Percentiles rank a stretch among this genome's conserved stretches.
phyloP scores from a whole-genome alignment of 2,888 invertebrate genomes.

The Idaea dimidiata region DNA sequence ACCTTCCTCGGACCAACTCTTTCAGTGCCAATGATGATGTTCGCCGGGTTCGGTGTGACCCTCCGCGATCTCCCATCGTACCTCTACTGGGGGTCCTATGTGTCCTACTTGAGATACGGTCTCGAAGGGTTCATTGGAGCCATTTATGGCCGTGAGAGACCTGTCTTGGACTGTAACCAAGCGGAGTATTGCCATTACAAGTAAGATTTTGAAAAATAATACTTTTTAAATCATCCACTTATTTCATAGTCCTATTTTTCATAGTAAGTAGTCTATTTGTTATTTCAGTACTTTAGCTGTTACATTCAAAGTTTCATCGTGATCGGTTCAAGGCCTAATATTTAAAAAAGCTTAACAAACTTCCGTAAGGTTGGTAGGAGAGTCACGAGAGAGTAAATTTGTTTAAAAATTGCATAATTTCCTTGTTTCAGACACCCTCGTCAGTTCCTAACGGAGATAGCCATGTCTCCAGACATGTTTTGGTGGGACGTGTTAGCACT shows the following conservation, averaged over 20 bases:
- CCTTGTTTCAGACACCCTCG: constrained; percentile 82
- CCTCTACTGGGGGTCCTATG: constrained; percentile 94
- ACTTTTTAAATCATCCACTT: too few relatives aligned
- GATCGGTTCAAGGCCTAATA: too few relatives aligned
- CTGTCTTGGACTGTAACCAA: constrained; percentile 87
- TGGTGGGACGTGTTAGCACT: constrained; percentile 91
- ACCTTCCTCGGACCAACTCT: constrained; percentile 96
- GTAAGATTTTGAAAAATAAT: constrained; percentile 47
- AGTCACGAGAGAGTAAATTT: too few relatives aligned
- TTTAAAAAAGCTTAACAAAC: too few relatives aligned
- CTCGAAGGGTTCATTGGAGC: constrained; percentile 92
- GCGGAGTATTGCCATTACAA: constrained; percentile 90
- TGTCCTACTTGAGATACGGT: constrained; percentile 95
- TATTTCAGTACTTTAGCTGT: too few relatives aligned
- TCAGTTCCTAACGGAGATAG: constrained; percentile 91
- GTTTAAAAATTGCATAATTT: neutral
- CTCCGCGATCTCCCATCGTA: constrained; percentile 92
- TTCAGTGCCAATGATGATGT: constrained; percentile 97
- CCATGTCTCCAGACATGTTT: constrained; percentile 90
- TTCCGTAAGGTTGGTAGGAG: too few relatives aligned
- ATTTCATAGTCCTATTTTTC: too few relatives aligned
- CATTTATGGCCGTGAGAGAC: constrained; percentile 90
- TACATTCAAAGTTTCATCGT: too few relatives aligned
- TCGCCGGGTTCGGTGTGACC: constrained; percentile 97
- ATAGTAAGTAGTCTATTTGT: too few relatives aligned